These are phyloP conservation scores for Podarcis raffonei DNA, from an alignment of 2,113 vertebrate genomes.

Conservation along the genomic window DNA sequence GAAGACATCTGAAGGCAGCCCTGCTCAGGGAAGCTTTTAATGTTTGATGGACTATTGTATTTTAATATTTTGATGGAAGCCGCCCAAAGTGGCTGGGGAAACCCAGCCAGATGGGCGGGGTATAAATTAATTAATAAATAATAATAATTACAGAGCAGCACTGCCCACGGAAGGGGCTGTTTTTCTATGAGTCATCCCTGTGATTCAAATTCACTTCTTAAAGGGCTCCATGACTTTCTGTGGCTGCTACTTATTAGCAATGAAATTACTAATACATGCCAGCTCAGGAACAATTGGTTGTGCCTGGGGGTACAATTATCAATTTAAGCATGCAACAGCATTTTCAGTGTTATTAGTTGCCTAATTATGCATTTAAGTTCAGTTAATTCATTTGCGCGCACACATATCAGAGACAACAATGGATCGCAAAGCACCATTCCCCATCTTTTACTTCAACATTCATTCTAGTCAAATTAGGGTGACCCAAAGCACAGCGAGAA, in stretches of 20 bases:
- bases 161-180: background rate
- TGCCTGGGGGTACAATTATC: background rate
- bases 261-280: background rate
- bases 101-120: too few species aligned
- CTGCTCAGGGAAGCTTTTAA: too few species aligned
- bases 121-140: too few species aligned
- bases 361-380: slow-evolving; percentile 37
- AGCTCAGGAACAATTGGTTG: background rate
- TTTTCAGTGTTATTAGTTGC: slow-evolving; percentile 38
- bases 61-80: too few species aligned
- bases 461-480: background rate
- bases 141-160: background rate
- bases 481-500: background rate
- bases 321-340: slow-evolving; percentile 21
- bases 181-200: background rate
- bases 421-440: slow-evolving; percentile 14
- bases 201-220: background rate
- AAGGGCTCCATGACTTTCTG: background rate
- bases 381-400: slow-evolving; percentile 10
- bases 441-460: background rate
- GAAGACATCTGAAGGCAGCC: too few species aligned
- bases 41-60: too few species aligned
- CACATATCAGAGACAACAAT: background rate
- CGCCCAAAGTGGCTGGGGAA: too few species aligned
- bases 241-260: slow-evolving; percentile 14